Evolutionary conservation across 2,797 vertebrate species (phyloP).

Genomic region (Delichon dasypus): DNA sequence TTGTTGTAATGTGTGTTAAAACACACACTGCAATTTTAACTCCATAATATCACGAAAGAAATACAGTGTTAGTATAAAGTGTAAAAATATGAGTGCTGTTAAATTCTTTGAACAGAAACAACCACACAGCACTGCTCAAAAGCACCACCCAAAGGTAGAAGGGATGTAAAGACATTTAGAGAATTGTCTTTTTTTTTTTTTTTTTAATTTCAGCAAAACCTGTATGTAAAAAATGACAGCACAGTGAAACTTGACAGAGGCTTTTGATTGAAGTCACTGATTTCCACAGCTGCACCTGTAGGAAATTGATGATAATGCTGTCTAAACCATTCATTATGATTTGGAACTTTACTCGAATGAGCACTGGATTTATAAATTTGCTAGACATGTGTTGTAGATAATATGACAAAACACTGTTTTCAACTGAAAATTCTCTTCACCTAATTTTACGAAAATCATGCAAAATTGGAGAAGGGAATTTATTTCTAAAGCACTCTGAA

Average conservation of each 20-base stretch:
- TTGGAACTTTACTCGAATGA: slow-evolving; percentile 79
- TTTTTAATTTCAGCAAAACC: slow-evolving; percentile 72
- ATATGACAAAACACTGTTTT: slow-evolving; percentile 79
- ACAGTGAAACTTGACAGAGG: slow-evolving; percentile 77
- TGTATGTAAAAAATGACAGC: slow-evolving; percentile 86
- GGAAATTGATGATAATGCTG: slow-evolving; percentile 85
- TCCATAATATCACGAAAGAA: slow-evolving; percentile 74
- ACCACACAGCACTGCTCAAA: slow-evolving; percentile 77
- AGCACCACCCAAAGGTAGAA: slow-evolving; percentile 81
- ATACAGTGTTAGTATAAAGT: slow-evolving; percentile 75
- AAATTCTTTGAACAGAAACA: background rate
- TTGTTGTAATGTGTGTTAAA: slow-evolving; percentile 75
- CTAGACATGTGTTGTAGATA: slow-evolving; percentile 79
- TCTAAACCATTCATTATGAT: slow-evolving; percentile 85
- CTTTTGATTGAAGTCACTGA: slow-evolving; percentile 86
- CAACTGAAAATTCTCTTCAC: slow-evolving; percentile 72
- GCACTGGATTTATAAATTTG: slow-evolving; percentile 82
- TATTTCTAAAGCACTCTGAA: slow-evolving; percentile 55
- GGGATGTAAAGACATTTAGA: slow-evolving; percentile 52
- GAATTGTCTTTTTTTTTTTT: slow-evolving; percentile 12
- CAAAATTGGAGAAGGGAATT: slow-evolving; percentile 54
- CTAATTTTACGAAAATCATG: slow-evolving; percentile 74
- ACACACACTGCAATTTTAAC: slow-evolving; percentile 78
- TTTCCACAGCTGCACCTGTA: slow-evolving; percentile 81
- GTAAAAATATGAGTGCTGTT: slow-evolving; percentile 31